A percentile compares a stretch with the other conserved stretches of the same genome.
Evolutionary conservation across 1,140 invertebrate species (phyloP).

Genomic region (Drosophila aff.): DNA sequence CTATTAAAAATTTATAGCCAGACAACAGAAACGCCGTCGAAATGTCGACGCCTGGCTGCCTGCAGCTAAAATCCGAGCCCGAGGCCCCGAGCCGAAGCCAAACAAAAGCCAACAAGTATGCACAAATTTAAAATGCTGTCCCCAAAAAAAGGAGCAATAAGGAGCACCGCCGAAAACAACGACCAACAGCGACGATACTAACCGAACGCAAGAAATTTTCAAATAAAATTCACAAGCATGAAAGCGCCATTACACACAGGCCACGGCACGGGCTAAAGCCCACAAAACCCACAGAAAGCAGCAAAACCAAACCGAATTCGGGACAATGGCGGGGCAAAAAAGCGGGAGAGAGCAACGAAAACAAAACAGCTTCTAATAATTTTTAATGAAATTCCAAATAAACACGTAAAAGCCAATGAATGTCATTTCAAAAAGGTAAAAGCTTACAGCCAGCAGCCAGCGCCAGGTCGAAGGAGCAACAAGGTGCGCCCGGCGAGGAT

Average conservation of each 20-base stretch:
- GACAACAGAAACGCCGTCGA: constrained; percentile 65
- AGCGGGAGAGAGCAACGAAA: constrained; percentile 33
- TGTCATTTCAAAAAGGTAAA: constrained; percentile 83
- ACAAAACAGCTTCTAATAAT: constrained; percentile 83
- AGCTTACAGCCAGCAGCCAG: constrained; percentile 38
- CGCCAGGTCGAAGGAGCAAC: constrained; percentile 54
- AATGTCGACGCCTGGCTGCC: constrained; percentile 58
- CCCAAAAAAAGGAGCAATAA: constrained; percentile 27
- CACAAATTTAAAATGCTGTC: constrained; percentile 78
- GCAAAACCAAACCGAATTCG: constrained; percentile 36
- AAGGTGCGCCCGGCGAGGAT: constrained; percentile 66
- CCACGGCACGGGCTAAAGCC: constrained; percentile 50
- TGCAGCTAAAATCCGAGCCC: constrained; percentile 34
- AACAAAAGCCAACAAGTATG: constrained; percentile 80
- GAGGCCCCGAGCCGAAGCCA: constrained; percentile 32
- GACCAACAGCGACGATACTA: constrained; percentile 47
- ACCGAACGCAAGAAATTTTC: constrained; percentile 79
- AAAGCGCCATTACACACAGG: constrained; percentile 77
- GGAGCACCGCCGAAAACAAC: constrained; percentile 25
- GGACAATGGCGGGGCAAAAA: neutral
- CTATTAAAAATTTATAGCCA: constrained; percentile 82
- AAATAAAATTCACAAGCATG: constrained; percentile 82
- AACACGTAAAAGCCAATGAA: constrained; percentile 82
- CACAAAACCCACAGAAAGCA: constrained; percentile 68
- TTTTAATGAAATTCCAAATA: constrained; percentile 83